Base-by-base conservation (phyloP, 2,797 vertebrate species). In the Cuniculus paca region DNA sequence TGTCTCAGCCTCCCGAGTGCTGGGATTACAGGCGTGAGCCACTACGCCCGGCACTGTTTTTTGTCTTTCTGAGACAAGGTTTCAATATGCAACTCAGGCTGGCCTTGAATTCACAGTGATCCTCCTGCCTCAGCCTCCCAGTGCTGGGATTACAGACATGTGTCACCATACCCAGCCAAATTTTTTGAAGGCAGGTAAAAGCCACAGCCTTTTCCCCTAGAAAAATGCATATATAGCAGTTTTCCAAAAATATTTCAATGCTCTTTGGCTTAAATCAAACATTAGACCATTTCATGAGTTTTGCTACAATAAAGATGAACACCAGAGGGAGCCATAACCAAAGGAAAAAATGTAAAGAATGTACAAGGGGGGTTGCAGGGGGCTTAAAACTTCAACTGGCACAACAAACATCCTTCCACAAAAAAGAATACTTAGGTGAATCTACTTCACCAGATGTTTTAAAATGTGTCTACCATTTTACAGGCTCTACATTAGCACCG, bases 291-390 rank as follows among this genome's bases (percentile, higher is more conserved):
- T 95, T 92, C 77, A 94, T 26, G 19, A 50, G 13, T 36, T 48
- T 2, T 85, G 39, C 56, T 86, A 48, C 70, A 94, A 72, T 88
- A 96, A 58, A 82, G 20, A 31, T 68, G 48, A 84, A 94, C 97
- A 96, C 96, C 88, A 97, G 98, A 97, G 96, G 98, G 97, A 65
- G 94, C 94, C 93, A 97, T 31, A 95, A 87, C 34, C 90, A 97
- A 96, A 91, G 87, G 22, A 28, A 91, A 97, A 95, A 93, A 48
- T 61, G 9, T 70, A 31, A 87, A 96, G 34, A 80, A 9, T 42
- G 11, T 45, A 68, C 1, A 20, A 19, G 31, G 42, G 31, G 42
- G 88, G 60, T 42, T 85, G 88, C 8, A 42, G n/a, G 54, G 65
- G 63, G 48, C 63, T 80, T 85, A 60, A 88, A 79, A 68, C 26